phyloP scores from a whole-genome alignment of 2,797 vertebrate species.

The Danio choprae region DNA sequence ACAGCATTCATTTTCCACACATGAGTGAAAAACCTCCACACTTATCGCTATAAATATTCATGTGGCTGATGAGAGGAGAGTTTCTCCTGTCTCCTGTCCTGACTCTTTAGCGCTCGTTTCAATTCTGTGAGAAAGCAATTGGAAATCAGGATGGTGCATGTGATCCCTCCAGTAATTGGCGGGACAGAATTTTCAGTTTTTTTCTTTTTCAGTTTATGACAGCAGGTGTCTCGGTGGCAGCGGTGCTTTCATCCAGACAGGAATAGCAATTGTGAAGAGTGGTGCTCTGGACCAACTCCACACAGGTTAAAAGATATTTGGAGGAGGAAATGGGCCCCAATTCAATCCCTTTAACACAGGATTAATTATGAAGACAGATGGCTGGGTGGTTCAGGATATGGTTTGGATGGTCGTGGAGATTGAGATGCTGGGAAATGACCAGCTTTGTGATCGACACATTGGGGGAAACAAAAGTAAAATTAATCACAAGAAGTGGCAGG shows the following conservation, averaged over 20 bases:
- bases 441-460: conserved; percentile 3
- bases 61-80: conserved; percentile 31
- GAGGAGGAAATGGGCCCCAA: conserved; percentile 63
- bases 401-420: conserved; percentile 45
- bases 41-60: conserved; percentile 54
- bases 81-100: conserved; percentile 15
- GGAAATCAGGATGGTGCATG: conserved; percentile 46
- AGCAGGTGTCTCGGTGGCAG: conserved; percentile 43
- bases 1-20: conserved; percentile 40
- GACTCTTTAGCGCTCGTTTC: conserved; percentile 33
- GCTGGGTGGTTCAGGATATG: conserved; percentile 53
- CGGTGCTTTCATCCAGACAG: conserved; percentile 63
- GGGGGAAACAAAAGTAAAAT: conserved; percentile 5
- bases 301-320: conserved; percentile 57
- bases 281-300: conserved; percentile 75
- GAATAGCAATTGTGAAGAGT: conserved; percentile 75
- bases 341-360: conserved; percentile 73
- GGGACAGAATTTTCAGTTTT: conserved; percentile 24
- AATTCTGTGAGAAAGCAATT: conserved; percentile 31
- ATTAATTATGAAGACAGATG: conserved; percentile 69
- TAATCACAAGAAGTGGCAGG: conserved; percentile 13
- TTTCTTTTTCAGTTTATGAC: conserved; percentile 49
- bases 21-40: conserved; percentile 31
- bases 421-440: conserved; percentile 43
- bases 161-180: conserved; percentile 55